These are phyloP conservation scores for Riparia riparia DNA, from an alignment of 2,113 vertebrate species.

Conservation along the genomic window DNA sequence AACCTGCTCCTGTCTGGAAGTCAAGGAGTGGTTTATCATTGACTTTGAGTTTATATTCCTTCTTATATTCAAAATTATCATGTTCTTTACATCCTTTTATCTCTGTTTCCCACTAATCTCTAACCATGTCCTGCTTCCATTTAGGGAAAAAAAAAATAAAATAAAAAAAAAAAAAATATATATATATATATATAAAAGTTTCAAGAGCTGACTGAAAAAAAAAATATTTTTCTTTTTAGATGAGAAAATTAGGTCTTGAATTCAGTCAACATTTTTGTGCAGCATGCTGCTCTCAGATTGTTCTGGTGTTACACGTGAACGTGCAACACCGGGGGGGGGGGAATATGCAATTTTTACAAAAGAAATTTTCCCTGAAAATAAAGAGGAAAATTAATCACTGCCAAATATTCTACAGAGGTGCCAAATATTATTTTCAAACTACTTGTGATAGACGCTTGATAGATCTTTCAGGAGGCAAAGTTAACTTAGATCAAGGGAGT, in stretches of 20 bases:
- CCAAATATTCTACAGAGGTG: neutral
- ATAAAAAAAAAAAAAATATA: too few species aligned
- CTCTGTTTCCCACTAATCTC: neutral
- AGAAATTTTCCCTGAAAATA: neutral
- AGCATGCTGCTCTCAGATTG: neutral
- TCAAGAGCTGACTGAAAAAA: neutral
- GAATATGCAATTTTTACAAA: neutral
- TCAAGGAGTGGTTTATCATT: neutral
- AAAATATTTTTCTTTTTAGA: neutral
- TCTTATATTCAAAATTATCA: neutral
- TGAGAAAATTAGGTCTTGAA: neutral
- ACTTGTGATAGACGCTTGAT: neutral
- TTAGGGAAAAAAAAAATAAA: neutral
- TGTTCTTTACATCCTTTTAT: neutral
- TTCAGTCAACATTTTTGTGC: neutral
- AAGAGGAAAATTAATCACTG: neutral
- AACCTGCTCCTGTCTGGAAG: neutral
- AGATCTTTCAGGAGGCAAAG: neutral
- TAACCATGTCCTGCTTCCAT: neutral
- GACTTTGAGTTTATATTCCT: neutral
- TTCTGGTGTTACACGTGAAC: neutral
- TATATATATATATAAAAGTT: too few species aligned
- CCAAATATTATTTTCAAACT: neutral
- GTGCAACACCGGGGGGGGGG: rapidly evolving
- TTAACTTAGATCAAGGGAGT: neutral